Evolutionary conservation across 2,797 vertebrate species (phyloP).

Genomic region (Champsocephalus esox): DNA sequence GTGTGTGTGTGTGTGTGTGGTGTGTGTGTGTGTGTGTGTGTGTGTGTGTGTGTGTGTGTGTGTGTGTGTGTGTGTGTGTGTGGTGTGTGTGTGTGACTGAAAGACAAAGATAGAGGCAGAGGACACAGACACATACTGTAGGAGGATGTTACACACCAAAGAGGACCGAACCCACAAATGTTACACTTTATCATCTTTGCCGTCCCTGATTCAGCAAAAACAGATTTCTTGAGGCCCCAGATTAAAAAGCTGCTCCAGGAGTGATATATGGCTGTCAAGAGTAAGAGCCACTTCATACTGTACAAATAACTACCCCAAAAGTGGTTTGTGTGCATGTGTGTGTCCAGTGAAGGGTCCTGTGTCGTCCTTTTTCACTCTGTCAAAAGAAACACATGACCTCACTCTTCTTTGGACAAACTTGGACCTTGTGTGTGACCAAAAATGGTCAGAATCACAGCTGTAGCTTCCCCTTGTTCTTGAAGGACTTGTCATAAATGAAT

Average conservation of each 20-base stretch:
- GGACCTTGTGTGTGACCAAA: slow-evolving; percentile 57
- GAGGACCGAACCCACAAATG: slow-evolving; percentile 21
- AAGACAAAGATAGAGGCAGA: slow-evolving; percentile 47
- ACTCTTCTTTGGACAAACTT: slow-evolving; percentile 50
- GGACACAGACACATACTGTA: slow-evolving; percentile 19
- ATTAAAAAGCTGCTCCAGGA: slow-evolving; percentile 13
- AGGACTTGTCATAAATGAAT: slow-evolving; percentile 1
- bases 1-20: slow-evolving; percentile 32
- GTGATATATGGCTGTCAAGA: slow-evolving; percentile 12
- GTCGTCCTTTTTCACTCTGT: slow-evolving; percentile 49
- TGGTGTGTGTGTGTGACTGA: slow-evolving; percentile 30
- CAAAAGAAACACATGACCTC: slow-evolving; percentile 73
- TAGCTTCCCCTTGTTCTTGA: slow-evolving; percentile 13
- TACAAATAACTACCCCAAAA: slow-evolving; percentile 13
- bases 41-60: slow-evolving; percentile 28
- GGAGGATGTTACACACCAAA: slow-evolving; percentile 10
- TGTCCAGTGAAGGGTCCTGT: slow-evolving; percentile 39
- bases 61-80: slow-evolving; percentile 27
- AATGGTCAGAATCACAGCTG: slow-evolving; percentile 56
- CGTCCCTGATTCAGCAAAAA: slow-evolving; percentile 19
- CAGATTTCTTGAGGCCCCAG: slow-evolving; percentile 7
- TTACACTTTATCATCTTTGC: slow-evolving; percentile 23
- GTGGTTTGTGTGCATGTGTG: slow-evolving; percentile 36
- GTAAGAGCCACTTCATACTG: slow-evolving; percentile 21
- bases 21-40: slow-evolving; percentile 21